These are phyloP conservation scores for Cotesia chilonis DNA, from an alignment of 1,140 invertebrate genomes.

Conservation along the genomic window DNA sequence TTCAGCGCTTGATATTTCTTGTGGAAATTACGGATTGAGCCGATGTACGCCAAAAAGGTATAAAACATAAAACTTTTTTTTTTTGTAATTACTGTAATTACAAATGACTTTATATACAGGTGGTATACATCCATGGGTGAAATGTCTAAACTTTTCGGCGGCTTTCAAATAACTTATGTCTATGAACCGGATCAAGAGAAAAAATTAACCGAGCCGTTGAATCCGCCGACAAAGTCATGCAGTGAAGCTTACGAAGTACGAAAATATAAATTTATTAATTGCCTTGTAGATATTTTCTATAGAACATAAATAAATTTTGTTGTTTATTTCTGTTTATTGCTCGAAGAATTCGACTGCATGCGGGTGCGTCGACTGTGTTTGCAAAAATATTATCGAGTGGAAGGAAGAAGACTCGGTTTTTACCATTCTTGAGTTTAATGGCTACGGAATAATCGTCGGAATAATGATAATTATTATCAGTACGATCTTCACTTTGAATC, in stretches of 20 bases:
- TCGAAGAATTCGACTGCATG: conserved; percentile 69
- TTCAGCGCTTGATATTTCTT: conserved; percentile 76
- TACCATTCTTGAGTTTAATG: conserved; percentile 43
- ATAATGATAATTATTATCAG: conserved; percentile 40
- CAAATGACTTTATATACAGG: conserved; percentile 42
- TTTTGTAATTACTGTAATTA: background rate
- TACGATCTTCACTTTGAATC: conserved; percentile 16
- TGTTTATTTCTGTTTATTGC: too few relatives aligned
- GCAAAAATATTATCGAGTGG: conserved; percentile 60
- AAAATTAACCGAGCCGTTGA: conserved; percentile 61
- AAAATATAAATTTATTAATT: conserved; percentile 26
- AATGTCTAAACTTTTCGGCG: conserved; percentile 57
- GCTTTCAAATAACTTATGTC: conserved; percentile 73
- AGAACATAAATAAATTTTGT: too few relatives aligned
- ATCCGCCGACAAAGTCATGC: conserved; percentile 67
- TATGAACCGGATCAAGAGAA: conserved; percentile 48
- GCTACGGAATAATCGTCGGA: conserved; percentile 44
- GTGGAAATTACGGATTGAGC: conserved; percentile 70
- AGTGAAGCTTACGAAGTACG: conserved; percentile 68
- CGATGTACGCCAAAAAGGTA: conserved; percentile 69
- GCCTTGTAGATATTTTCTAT: too few relatives aligned
- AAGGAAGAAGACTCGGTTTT: conserved; percentile 2
- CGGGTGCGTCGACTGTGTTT: conserved; percentile 83
- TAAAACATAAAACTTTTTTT: conserved; percentile 25
- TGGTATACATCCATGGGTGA: conserved; percentile 73